Evolutionary conservation across 1,140 invertebrate species (phyloP).

Genomic region (Lepidurus couesii): DNA sequence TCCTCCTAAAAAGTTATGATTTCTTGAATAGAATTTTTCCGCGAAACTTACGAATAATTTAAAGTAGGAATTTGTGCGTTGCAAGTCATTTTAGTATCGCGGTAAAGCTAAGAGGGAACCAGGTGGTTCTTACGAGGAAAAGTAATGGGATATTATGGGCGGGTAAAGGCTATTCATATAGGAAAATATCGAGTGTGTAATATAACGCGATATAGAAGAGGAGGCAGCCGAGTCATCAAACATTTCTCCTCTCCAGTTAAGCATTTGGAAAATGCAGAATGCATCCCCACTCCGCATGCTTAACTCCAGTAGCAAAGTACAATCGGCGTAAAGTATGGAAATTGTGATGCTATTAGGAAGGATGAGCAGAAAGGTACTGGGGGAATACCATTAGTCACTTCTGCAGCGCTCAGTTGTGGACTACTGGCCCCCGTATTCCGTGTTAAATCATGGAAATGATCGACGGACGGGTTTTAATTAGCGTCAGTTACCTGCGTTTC

Average conservation of each 20-base stretch:
- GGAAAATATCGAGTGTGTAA: neutral
- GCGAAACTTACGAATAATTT: neutral
- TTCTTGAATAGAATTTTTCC: neutral
- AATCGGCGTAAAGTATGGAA: neutral
- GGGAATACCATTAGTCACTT: neutral
- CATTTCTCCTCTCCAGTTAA: neutral
- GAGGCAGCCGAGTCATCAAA: neutral
- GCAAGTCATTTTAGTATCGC: neutral
- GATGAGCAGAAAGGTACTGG: neutral
- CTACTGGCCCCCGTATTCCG: neutral
- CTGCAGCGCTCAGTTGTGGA: neutral
- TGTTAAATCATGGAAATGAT: neutral
- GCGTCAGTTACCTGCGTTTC: neutral
- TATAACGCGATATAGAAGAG: neutral
- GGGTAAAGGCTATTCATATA: neutral
- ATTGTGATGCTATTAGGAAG: neutral
- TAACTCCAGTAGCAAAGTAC: neutral
- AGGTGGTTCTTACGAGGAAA: neutral
- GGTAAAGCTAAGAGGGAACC: neutral
- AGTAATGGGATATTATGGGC: neutral
- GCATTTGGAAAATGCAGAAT: neutral
- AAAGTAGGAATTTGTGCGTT: neutral
- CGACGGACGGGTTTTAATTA: neutral
- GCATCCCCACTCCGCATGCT: neutral
- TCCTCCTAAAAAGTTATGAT: too few relatives aligned